phyloP scores from a whole-genome alignment of 2,797 vertebrate species.

The Manis crassicaudata region DNA sequence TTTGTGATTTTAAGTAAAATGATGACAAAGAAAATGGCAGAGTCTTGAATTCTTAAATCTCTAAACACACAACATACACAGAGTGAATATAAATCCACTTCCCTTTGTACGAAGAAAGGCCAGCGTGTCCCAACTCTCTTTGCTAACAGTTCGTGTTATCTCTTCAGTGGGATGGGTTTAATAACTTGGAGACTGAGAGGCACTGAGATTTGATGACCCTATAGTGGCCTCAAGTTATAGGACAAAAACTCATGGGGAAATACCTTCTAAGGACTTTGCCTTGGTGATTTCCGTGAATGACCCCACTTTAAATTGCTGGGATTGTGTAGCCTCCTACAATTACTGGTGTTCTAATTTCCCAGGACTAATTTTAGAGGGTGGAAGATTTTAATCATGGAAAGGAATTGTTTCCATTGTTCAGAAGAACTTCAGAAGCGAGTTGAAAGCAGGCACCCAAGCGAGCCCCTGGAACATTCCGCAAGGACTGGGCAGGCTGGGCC shows the following conservation, averaged over 20 bases:
- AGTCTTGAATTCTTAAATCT: neutral
- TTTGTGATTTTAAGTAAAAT: conserved; percentile 5
- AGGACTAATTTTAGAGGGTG: conserved; percentile 69
- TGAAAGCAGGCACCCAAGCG: conserved; percentile 45
- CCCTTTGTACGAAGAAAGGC: neutral
- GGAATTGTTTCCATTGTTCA: conserved; percentile 75
- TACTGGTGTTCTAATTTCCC: conserved; percentile 66
- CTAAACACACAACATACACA: neutral
- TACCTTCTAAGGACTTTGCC: conserved; percentile 22
- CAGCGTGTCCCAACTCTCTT: neutral
- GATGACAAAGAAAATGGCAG: neutral
- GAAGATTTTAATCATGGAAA: conserved; percentile 72
- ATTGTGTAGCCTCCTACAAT: conserved; percentile 62
- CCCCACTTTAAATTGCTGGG: conserved; percentile 41
- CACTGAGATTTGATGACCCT: conserved; percentile 60
- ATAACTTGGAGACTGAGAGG: conserved; percentile 50
- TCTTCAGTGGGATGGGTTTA: conserved; percentile 44
- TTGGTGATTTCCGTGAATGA: conserved; percentile 43
- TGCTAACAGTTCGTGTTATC: neutral
- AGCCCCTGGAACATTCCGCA: conserved; percentile 29
- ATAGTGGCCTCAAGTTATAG: conserved; percentile 60
- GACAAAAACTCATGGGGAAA: conserved; percentile 61
- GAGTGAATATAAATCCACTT: neutral
- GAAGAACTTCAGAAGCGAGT: conserved; percentile 58
- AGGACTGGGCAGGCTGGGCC: neutral